Percentiles rank a stretch among this genome's conserved stretches.
These are phyloP conservation scores for Mormyrus hasselquistii DNA, from an alignment of 2,797 vertebrate species.

Conservation along the genomic window DNA sequence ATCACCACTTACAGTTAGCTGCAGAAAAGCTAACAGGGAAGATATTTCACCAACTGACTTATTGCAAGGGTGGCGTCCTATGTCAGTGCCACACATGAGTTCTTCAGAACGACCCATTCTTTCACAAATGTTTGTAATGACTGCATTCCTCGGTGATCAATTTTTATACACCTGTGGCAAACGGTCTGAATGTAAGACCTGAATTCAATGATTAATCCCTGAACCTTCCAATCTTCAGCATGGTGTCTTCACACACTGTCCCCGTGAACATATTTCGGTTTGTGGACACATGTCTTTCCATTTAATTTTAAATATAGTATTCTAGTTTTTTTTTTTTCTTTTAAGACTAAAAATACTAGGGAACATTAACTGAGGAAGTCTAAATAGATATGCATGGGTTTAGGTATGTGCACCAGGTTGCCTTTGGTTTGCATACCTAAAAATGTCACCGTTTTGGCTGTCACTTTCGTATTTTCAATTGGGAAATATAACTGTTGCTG, in stretches of 20 bases:
- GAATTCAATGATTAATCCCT: conserved; percentile 13
- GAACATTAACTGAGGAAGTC: background rate
- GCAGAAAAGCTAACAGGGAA: background rate
- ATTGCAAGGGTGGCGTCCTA: background rate
- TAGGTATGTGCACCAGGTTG: background rate
- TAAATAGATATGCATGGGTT: background rate
- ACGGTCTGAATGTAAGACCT: background rate
- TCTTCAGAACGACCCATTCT: background rate
- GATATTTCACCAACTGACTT: background rate
- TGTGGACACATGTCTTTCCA: background rate
- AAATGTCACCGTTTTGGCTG: background rate
- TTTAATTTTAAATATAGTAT: background rate
- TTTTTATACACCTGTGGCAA: background rate
- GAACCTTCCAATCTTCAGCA: background rate
- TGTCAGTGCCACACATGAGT: background rate
- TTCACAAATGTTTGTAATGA: background rate
- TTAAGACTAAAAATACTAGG: background rate
- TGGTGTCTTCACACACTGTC: background rate
- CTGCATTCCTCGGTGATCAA: background rate
- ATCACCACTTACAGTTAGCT: background rate
- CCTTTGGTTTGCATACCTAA: background rate
- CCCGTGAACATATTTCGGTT: background rate
- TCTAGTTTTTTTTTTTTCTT: background rate
- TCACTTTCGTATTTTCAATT: background rate
- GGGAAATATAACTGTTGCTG: background rate